These are phyloP conservation scores for Brenthis daphne DNA, from an alignment of 2,888 invertebrate genomes.

Conservation along the genomic window DNA sequence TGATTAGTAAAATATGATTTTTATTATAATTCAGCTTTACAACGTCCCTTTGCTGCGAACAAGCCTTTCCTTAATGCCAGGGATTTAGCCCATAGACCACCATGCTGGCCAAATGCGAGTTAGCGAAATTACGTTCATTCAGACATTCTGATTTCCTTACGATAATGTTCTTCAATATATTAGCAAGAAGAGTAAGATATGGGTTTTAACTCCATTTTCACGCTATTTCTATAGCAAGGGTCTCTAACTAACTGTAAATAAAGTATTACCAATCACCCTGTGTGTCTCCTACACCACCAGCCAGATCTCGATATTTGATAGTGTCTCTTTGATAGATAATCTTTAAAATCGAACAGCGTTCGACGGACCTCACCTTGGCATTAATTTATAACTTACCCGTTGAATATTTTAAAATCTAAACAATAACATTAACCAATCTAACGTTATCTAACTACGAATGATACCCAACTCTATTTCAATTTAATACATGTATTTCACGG, in stretches of 20 bases:
- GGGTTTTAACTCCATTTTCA: no score
- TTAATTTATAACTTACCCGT: conserved; percentile 38
- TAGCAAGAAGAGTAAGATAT: no score
- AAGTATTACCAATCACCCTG: conserved; percentile 47
- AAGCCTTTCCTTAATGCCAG: no score
- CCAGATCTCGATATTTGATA: conserved; percentile 65
- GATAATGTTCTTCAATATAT: no score
- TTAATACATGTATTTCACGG: not conserved
- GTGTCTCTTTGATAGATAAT: conserved; percentile 78
- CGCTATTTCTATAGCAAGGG: no score
- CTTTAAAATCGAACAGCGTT: conserved; percentile 75
- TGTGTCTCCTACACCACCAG: conserved; percentile 47
- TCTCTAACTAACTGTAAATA: not conserved
- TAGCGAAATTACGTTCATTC: no score
- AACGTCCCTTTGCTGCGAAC: no score
- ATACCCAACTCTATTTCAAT: not conserved
- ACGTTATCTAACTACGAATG: not conserved
- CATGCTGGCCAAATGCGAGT: no score
- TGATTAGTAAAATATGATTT: no score
- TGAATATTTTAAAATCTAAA: conserved; percentile 17
- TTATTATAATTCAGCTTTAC: no score
- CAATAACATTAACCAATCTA: conserved; percentile 14
- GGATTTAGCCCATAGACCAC: no score
- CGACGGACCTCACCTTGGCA: conserved; percentile 53
- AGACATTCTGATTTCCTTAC: no score